phyloP scores from a whole-genome alignment of 2,113 vertebrate species.

The Paratilapia polleni region DNA sequence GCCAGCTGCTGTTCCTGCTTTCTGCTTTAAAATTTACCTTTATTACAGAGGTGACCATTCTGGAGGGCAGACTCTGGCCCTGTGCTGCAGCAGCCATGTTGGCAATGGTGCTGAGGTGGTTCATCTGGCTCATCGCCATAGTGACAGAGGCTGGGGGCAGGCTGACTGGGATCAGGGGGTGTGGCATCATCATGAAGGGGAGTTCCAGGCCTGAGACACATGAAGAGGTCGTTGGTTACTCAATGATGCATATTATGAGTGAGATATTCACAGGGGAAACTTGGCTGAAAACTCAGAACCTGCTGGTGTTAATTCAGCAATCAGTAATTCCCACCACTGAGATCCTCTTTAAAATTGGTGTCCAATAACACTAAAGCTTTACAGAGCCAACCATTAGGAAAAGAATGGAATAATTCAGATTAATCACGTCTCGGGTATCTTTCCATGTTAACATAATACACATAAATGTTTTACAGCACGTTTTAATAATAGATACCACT shows the following conservation, averaged over 20 bases:
- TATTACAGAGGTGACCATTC: slow-evolving; percentile 98
- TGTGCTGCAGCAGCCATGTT: slow-evolving; percentile 98
- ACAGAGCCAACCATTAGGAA: slow-evolving; percentile 43
- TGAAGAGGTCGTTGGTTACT: slow-evolving; percentile 70
- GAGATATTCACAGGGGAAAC: slow-evolving; percentile 61
- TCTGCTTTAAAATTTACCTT: slow-evolving; percentile 86
- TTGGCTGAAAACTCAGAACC: slow-evolving; percentile 44
- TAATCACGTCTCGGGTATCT: slow-evolving; percentile 62
- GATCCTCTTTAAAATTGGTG: slow-evolving; percentile 46
- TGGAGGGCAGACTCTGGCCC: slow-evolving; percentile 94
- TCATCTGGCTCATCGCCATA: slow-evolving; percentile 99
- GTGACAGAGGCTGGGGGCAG: slow-evolving; percentile 99
- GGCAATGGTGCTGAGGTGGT: slow-evolving; percentile 99
- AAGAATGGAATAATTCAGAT: slow-evolving; percentile 59
- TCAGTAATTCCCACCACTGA: slow-evolving; percentile 50
- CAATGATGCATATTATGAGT: slow-evolving; percentile 69
- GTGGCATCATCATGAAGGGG: slow-evolving; percentile 99
- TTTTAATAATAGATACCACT: slow-evolving; percentile 78
- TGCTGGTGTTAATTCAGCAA: slow-evolving; percentile 49
- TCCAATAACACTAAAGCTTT: slow-evolving; percentile 66
- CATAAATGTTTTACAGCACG: slow-evolving; percentile 74
- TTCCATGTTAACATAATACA: slow-evolving; percentile 75
- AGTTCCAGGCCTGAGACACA: slow-evolving; percentile 91
- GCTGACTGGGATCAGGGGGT: slow-evolving; percentile 98
- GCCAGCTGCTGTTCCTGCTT: not conserved